Percentiles rank a stretch among this genome's conserved stretches.
These are phyloP conservation scores for Porites lobata DNA, from an alignment of 92 coral and sea anemone species.

Conservation along the genomic window DNA sequence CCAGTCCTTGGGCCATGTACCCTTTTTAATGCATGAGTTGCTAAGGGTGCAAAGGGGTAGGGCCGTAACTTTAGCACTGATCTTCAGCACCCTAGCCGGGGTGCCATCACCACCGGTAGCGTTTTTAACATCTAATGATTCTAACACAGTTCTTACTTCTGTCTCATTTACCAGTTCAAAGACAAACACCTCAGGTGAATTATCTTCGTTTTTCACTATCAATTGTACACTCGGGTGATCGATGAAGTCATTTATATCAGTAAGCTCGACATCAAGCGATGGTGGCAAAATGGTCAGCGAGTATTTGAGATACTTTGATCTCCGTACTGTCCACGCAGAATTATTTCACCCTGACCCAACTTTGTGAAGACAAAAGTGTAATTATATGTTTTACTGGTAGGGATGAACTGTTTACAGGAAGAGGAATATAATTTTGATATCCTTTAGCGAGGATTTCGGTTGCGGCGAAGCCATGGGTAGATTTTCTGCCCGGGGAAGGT, in stretches of 20 bases:
- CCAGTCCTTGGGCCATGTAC: constrained; percentile 34
- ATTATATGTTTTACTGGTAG: too few relatives aligned
- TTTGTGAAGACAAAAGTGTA: too few relatives aligned
- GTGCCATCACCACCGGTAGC: constrained; percentile 48
- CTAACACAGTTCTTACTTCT: constrained; percentile 35
- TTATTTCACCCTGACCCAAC: too few relatives aligned
- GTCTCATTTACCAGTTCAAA: constrained; percentile 16
- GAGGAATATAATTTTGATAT: too few relatives aligned
- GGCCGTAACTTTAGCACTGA: constrained; percentile 48
- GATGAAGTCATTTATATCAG: constrained; percentile 20
- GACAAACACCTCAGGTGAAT: neutral
- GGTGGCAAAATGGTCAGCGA: too few relatives aligned
- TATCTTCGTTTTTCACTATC: constrained; percentile 4
- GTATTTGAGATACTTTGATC: too few relatives aligned
- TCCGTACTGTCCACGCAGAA: too few relatives aligned
- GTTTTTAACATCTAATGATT: constrained; percentile 24
- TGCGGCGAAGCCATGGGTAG: too few relatives aligned
- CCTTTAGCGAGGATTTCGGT: too few relatives aligned
- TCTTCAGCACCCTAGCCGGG: constrained; percentile 52
- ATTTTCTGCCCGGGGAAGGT: too few relatives aligned
- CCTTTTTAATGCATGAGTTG: constrained; percentile 44
- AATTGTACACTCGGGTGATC: constrained; percentile 58
- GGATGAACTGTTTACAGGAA: too few relatives aligned
- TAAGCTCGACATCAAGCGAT: neutral
- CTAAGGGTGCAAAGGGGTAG: constrained; percentile 37